These are phyloP conservation scores for Chorisops tibialis DNA, from an alignment of 2,888 invertebrate species.

Conservation along the genomic window DNA sequence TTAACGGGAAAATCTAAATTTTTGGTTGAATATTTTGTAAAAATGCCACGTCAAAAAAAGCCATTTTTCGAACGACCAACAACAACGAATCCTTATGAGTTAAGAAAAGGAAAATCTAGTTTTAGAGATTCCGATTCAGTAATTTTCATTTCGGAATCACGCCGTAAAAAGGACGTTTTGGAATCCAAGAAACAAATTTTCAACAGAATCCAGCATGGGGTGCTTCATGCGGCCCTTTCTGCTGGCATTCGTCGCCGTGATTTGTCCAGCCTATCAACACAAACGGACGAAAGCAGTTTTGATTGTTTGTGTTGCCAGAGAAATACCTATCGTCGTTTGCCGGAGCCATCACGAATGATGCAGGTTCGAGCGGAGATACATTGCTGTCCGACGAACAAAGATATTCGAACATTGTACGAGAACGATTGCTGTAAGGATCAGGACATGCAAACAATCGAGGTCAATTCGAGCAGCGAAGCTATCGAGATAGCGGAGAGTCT, in stretches of 20 bases:
- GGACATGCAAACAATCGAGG: not conserved
- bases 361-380: too few species aligned
- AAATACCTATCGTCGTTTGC: not conserved
- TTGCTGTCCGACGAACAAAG: too few species aligned
- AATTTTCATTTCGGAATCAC: not conserved
- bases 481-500: not conserved
- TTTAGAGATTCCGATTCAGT: constrained; percentile 7
- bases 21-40: not conserved
- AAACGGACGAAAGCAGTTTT: constrained; percentile 10
- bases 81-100: not conserved
- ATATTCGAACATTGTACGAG: not conserved
- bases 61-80: not conserved
- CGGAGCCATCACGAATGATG: not conserved
- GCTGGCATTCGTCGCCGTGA: not conserved
- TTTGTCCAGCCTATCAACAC: not conserved
- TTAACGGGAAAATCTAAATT: too few species aligned
- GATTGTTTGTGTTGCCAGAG: not conserved
- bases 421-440: not conserved
- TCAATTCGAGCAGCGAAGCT: not conserved
- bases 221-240: not conserved
- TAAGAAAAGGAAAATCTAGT: too few species aligned
- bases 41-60: not conserved
- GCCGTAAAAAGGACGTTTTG: not conserved
- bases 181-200: constrained; percentile 4
- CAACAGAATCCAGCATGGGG: not conserved